phyloP scores from a whole-genome alignment of 2,888 invertebrate species.

The Harpalus rufipes region DNA sequence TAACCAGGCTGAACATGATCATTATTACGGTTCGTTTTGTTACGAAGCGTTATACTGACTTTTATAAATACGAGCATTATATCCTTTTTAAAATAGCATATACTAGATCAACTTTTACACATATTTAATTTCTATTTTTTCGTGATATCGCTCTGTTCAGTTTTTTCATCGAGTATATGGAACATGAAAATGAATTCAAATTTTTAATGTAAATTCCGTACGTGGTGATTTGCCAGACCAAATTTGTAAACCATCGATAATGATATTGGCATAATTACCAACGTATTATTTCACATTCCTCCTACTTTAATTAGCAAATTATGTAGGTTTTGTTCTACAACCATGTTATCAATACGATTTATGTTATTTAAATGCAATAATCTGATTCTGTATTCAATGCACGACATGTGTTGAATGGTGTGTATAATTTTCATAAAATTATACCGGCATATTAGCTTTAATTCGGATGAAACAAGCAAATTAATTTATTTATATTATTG shows the following conservation, averaged over 20 bases:
- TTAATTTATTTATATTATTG: slow-evolving; percentile 33
- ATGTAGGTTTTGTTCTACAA: slow-evolving; percentile 18
- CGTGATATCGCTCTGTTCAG: not conserved
- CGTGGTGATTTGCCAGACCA: not conserved
- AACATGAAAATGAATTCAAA: not conserved
- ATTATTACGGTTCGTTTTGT: too few relatives aligned
- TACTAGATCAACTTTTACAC: too few relatives aligned
- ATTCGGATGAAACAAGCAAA: not conserved
- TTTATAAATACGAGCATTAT: too few relatives aligned
- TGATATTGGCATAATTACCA: slow-evolving; percentile 12
- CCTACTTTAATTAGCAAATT: slow-evolving; percentile 29
- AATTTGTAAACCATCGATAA: not conserved
- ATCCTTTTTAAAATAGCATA: too few relatives aligned
- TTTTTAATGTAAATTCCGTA: not conserved
- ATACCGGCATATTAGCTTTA: slow-evolving; percentile 19
- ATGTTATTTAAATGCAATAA: not conserved
- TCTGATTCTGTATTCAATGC: not conserved
- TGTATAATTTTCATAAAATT: slow-evolving; percentile 8
- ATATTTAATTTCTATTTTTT: not conserved
- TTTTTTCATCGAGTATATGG: not conserved
- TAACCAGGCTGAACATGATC: too few relatives aligned
- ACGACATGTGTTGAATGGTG: not conserved
- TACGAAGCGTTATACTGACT: too few relatives aligned
- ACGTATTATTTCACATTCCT: not conserved
- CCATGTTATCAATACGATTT: not conserved